phyloP scores from a whole-genome alignment of 2,113 vertebrate genomes.

The human region DNA sequence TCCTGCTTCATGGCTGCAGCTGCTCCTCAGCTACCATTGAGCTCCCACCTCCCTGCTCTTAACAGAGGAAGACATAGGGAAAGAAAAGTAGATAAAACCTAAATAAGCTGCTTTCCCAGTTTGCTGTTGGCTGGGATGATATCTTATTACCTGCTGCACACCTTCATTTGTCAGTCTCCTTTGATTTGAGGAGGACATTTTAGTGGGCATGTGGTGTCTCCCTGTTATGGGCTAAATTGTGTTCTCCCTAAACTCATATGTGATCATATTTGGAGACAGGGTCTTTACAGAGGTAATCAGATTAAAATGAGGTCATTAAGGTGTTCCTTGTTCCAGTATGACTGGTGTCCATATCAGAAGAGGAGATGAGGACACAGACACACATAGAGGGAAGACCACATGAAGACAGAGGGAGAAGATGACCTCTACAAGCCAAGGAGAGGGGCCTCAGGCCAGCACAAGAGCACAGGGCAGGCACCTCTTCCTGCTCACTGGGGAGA shows the following conservation, averaged over 20 bases:
- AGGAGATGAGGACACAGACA: neutral
- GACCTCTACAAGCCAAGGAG: neutral
- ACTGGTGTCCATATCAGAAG: neutral
- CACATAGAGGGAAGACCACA: neutral
- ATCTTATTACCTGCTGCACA: neutral
- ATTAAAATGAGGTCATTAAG: neutral
- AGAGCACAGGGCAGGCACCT: accelerated
- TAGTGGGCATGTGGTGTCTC: neutral
- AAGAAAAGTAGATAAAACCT: neutral
- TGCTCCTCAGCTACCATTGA: neutral
- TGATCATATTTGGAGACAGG: neutral
- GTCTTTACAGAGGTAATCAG: neutral
- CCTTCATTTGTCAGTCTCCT: neutral
- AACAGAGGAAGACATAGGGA: neutral
- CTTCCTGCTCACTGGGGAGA: neutral
- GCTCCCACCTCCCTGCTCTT: neutral
- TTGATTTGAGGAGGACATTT: neutral
- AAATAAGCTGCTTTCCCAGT: neutral
- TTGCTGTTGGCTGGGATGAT: neutral
- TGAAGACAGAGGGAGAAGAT: neutral
- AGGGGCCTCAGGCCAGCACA: neutral
- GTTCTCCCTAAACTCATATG: neutral
- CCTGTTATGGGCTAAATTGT: too few species aligned
- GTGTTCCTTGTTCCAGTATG: neutral
- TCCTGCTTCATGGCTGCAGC: neutral